Evolutionary conservation across 2,888 invertebrate species (phyloP).

Genomic region (Nemotelus nigrinus): DNA sequence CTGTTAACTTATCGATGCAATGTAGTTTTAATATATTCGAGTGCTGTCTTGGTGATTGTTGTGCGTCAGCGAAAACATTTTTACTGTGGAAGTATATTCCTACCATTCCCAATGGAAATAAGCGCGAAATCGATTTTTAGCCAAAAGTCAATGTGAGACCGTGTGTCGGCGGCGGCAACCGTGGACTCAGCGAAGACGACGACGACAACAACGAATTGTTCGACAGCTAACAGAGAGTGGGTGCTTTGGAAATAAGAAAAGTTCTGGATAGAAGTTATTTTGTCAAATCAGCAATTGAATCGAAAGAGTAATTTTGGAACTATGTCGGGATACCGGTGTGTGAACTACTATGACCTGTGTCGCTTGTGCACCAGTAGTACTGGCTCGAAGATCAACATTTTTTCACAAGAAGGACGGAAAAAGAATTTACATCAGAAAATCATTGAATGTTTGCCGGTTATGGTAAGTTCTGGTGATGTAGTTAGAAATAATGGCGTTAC

Average conservation of each 20-base stretch:
- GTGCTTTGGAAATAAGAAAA: not conserved
- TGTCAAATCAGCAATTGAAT: not conserved
- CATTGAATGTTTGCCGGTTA: conserved; percentile 71
- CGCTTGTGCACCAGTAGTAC: conserved; percentile 75
- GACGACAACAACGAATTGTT: not conserved
- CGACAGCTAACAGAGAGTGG: no score
- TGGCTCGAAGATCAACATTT: conserved; percentile 74
- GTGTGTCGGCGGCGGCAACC: conserved; percentile 18
- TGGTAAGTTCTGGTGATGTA: conserved; percentile 64
- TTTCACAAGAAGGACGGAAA: conserved; percentile 72
- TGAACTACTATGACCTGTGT: conserved; percentile 77
- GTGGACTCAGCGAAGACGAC: conserved; percentile 11
- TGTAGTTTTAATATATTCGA: not conserved
- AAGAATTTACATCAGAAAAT: conserved; percentile 74
- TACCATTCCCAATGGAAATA: conserved; percentile 29
- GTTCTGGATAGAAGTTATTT: not conserved
- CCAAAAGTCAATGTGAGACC: conserved; percentile 31
- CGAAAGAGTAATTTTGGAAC: conserved; percentile 33
- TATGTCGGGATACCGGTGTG: conserved; percentile 76
- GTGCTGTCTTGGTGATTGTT: not conserved
- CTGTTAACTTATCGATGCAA: not conserved
- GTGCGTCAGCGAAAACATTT: not conserved
- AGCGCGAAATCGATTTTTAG: conserved; percentile 44
- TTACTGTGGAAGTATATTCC: not conserved
- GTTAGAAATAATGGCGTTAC: no score